Evolutionary conservation across 2,888 invertebrate genomes (phyloP).

Genomic region (Phaonia tiefii): DNA sequence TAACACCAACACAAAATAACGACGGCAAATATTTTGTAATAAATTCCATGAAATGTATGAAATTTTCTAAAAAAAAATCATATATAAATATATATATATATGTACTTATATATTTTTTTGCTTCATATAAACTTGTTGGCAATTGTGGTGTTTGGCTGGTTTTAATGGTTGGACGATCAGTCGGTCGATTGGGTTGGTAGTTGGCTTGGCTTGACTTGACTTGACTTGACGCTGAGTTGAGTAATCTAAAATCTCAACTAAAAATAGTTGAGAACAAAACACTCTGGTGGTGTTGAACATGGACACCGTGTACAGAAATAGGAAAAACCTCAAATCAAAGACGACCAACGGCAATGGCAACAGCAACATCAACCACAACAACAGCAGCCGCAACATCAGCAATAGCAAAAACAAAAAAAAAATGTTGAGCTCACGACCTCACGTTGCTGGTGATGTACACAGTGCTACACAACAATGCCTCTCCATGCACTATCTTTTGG

Average conservation of each 20-base stretch:
- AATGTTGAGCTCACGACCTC: slow-evolving; percentile 70
- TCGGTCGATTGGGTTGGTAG: background rate
- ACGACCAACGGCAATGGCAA: slow-evolving; percentile 37
- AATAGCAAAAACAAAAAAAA: slow-evolving; percentile 37
- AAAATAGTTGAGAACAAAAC: slow-evolving; percentile 65
- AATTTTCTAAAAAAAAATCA: too few species aligned
- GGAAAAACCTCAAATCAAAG: slow-evolving; percentile 63
- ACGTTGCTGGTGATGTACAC: slow-evolving; percentile 68
- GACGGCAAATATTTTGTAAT: slow-evolving; percentile 44
- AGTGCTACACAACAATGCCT: background rate
- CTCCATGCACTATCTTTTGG: background rate
- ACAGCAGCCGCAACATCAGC: too few species aligned
- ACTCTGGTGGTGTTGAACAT: slow-evolving; percentile 61
- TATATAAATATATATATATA: too few species aligned
- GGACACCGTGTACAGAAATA: slow-evolving; percentile 52
- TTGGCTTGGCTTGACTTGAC: too few species aligned
- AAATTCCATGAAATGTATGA: slow-evolving; percentile 58
- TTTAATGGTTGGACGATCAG: background rate
- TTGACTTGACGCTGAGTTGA: too few species aligned
- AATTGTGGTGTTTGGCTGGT: slow-evolving; percentile 21
- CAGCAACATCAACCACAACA: slow-evolving; percentile 19
- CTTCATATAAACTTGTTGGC: slow-evolving; percentile 20
- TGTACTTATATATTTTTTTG: too few species aligned
- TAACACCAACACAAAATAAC: slow-evolving; percentile 15
- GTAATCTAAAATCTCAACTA: slow-evolving; percentile 63